Evolutionary conservation across 2,888 invertebrate species (phyloP).

Genomic region (Celastrina argiolus): DNA sequence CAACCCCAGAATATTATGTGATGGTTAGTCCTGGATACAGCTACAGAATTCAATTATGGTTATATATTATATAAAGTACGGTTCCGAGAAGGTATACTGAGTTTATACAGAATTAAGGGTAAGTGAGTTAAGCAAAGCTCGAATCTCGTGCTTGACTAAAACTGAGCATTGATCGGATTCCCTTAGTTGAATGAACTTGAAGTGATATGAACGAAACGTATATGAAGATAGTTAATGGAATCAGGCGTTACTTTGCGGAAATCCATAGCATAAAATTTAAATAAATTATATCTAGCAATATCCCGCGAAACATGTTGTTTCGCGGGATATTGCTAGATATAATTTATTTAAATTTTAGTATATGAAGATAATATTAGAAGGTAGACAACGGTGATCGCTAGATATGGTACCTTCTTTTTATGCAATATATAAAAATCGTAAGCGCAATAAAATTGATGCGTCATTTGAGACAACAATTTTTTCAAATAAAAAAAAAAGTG

Average conservation of each 20-base stretch:
- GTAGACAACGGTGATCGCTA: too few relatives aligned
- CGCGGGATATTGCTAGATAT: too few relatives aligned
- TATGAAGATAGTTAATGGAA: neutral
- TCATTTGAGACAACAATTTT: too few relatives aligned
- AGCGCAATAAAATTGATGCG: slow-evolving; percentile 15
- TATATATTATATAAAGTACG: slow-evolving; percentile 13
- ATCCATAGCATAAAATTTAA: too few relatives aligned
- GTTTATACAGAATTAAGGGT: neutral
- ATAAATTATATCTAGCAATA: too few relatives aligned
- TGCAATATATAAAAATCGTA: too few relatives aligned
- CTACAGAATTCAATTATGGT: slow-evolving; percentile 41
- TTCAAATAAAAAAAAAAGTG: too few relatives aligned
- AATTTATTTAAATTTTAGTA: too few relatives aligned
- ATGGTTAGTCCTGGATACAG: slow-evolving; percentile 45
- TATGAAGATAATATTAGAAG: too few relatives aligned
- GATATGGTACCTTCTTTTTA: too few relatives aligned
- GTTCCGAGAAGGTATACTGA: neutral
- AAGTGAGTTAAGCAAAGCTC: neutral
- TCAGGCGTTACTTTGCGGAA: too few relatives aligned
- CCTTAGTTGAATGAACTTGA: neutral
- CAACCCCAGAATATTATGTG: slow-evolving; percentile 47
- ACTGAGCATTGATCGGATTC: neutral
- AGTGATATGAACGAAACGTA: neutral
- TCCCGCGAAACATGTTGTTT: too few relatives aligned
- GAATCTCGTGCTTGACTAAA: neutral